phyloP scores from a whole-genome alignment of 2,797 vertebrate genomes.

The Lepidocolaptes lacrymiger region DNA sequence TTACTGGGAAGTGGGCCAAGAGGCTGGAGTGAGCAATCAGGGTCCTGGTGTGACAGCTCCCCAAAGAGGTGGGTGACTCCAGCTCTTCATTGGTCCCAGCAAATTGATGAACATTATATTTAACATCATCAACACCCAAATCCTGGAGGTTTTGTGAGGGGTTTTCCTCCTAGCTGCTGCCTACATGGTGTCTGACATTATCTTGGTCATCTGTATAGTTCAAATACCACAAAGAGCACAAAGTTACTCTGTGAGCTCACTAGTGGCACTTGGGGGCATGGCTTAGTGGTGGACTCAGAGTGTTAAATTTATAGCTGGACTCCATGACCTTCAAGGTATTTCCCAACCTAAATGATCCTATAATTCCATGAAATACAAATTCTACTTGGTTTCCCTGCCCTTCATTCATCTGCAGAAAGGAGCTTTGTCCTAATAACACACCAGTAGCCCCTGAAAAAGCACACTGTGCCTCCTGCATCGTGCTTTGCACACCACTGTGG shows the following conservation, averaged over 20 bases:
- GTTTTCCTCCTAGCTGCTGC: background rate
- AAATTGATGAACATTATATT: background rate
- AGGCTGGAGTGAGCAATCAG: background rate
- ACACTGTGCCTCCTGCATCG: background rate
- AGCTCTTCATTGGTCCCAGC: background rate
- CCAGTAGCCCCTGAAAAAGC: background rate
- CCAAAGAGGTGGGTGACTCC: background rate
- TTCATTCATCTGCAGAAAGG: background rate
- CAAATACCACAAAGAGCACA: background rate
- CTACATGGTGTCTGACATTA: background rate
- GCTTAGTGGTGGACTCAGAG: background rate
- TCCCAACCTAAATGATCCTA: background rate
- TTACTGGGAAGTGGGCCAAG: background rate
- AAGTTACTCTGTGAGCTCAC: background rate
- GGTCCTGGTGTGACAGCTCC: background rate
- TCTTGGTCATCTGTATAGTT: background rate
- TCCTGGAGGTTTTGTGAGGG: background rate
- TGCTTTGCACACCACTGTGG: background rate
- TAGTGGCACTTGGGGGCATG: background rate
- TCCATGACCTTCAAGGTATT: background rate
- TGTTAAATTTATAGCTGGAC: background rate
- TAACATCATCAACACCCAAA: background rate
- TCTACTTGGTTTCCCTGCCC: background rate
- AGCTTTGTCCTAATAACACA: background rate
- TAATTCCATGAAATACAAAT: background rate